Conservation (phyloP, 2,797 vertebrate genomes). For the Adelosebastes latens region DNA sequence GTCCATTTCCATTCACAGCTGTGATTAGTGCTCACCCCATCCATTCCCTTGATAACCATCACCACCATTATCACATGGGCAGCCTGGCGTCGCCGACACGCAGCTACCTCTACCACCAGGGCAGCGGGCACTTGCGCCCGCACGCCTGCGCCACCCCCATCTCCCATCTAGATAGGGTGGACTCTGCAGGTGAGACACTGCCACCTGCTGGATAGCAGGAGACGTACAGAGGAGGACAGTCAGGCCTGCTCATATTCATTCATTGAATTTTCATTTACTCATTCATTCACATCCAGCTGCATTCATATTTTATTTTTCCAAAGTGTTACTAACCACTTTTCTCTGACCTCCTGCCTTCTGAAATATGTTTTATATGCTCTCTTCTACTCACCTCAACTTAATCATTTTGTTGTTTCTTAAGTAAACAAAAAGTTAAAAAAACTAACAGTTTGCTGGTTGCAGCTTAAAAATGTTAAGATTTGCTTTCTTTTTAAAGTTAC, state of each 20-base stretch:
- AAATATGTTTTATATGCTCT: not conserved
- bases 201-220: conserved; percentile 52
- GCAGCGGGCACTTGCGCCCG: conserved; percentile 79
- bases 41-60: conserved; percentile 99
- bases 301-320: conserved; percentile 12
- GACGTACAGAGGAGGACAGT: not conserved
- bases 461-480: not conserved
- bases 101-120: conserved; percentile 94
- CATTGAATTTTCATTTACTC: conserved; percentile 9
- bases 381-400: not conserved
- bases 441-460: not conserved
- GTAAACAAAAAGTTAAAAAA: not conserved
- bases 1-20: conserved; percentile 92
- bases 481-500: no score
- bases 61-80: conserved; percentile 99
- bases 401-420: not conserved
- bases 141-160: conserved; percentile 88
- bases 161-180: conserved; percentile 96
- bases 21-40: conserved; percentile 99
- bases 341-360: not conserved
- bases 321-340: conserved; percentile 10
- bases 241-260: conserved; percentile 14
- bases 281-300: conserved; percentile 11
- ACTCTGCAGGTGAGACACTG: conserved; percentile 93
- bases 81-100: conserved; percentile 94